Conservation (phyloP, 23 tunicate genomes). For the Aplidium turbinatum region DNA sequence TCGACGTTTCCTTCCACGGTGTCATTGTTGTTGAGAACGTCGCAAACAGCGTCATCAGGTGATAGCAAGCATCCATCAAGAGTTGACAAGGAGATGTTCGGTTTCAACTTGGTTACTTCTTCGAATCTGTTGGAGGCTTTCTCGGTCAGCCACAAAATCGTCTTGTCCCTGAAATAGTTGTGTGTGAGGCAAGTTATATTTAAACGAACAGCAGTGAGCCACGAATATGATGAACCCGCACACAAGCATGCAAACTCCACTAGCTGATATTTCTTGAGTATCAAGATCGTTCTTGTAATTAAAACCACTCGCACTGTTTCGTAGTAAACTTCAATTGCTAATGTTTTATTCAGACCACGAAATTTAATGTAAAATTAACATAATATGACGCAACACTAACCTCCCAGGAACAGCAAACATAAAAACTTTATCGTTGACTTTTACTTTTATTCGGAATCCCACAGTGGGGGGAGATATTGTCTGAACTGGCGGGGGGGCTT, state of each 20-base stretch:
- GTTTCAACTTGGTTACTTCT: conserved; percentile 44
- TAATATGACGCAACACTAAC: conserved; percentile 25
- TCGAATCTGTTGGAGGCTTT: conserved; percentile 47
- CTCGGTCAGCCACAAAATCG: conserved; percentile 59
- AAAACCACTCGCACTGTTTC: no score
- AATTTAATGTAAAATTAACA: not conserved
- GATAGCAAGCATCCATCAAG: conserved; percentile 60
- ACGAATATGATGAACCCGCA: no score
- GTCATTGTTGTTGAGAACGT: conserved; percentile 59
- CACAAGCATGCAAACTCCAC: no score
- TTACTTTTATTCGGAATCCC: conserved; percentile 29
- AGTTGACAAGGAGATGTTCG: conserved; percentile 42
- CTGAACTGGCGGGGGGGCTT: not conserved
- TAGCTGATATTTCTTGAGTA: no score
- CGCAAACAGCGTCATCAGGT: conserved; percentile 56
- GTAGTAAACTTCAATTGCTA: no score
- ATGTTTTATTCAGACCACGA: no score
- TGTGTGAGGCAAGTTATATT: no score
- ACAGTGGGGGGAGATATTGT: not conserved
- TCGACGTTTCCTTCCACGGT: conserved; percentile 39
- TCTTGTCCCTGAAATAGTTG: conserved; percentile 46
- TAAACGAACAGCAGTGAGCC: no score
- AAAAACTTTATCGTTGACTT: conserved; percentile 51
- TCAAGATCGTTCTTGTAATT: no score
- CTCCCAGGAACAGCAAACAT: conserved; percentile 55